Evolutionary conservation across 2,113 vertebrate species (phyloP), one percentile per base, ranked within the genome.

Genomic region (Hepsetus odoe): DNA sequence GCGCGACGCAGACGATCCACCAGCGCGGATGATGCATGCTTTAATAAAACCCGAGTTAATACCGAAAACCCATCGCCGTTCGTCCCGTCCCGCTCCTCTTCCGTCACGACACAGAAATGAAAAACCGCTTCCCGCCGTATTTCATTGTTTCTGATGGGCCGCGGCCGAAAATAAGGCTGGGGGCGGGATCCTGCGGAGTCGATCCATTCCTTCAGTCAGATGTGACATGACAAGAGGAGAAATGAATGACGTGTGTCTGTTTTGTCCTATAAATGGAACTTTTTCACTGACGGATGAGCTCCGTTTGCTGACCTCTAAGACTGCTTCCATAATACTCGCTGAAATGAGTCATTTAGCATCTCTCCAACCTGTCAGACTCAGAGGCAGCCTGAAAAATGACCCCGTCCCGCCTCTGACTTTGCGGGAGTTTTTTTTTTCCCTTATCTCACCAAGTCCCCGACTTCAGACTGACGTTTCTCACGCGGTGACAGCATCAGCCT

Each of bases 211-310:
- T 62, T 65, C 72, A 40, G 6, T 78, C 20, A 51, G 76, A 71
- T 61, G n/a, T 80, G 69, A 33, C 61, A 70, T 61, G 68, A 79
- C 76, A 64, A 30, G 58, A 11, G 22, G 62, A 40, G 65, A 67
- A 67, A 79, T 67, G 26, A 67, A 67, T 7, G 14, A 80, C 28
- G 18, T 35, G 46, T 73, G 77, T 65, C 69, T 30, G 32, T 42
- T 79, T 65, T 51, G 67, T 64, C 44, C 77, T 74, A 74, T 58
- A 80, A 80, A 80, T 74, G 70, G 70, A 10, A 51, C 35, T 4
- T 4, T 35, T 46, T 20, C 67, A 40, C 46, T 72, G 77, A 79
- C 69, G 35, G 69, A 80, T 80, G 77, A 80, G 56, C 46, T 65
- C 46, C 20, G 26, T 71, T 71, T 14, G 42, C 56, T 32, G 20